Percentiles rank a stretch among this genome's conserved stretches.
Evolutionary conservation across 2,113 vertebrate genomes (phyloP).

Genomic region (Nesoenas mayeri): DNA sequence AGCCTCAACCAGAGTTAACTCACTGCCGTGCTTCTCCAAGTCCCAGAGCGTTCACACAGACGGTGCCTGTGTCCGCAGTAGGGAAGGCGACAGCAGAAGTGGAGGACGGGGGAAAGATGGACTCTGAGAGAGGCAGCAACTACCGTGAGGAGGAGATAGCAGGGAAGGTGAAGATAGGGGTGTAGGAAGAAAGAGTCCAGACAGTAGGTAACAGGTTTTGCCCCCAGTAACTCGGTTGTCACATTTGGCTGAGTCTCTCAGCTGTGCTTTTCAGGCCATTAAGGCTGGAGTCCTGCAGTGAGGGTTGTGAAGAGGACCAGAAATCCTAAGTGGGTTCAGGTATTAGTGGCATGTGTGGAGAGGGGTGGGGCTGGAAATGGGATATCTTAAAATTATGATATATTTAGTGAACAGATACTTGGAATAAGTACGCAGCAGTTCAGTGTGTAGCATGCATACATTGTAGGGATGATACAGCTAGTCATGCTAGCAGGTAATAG

Average conservation of each 20-base stretch:
- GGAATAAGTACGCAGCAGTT: not conserved
- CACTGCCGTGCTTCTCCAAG: not conserved
- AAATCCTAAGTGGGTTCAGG: not conserved
- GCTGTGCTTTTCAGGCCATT: not conserved
- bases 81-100: not conserved
- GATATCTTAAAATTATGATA: not conserved
- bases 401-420: not conserved
- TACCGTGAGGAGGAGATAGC: not conserved
- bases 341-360: not conserved
- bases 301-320: not conserved
- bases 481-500: no score
- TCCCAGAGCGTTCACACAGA: not conserved
- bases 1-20: not conserved
- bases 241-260: not conserved
- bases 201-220: not conserved
- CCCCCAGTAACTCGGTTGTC: not conserved
- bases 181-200: not conserved
- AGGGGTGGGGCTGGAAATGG: not conserved
- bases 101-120: not conserved
- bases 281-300: not conserved
- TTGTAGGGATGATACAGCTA: not conserved
- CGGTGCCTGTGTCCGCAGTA: not conserved
- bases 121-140: not conserved
- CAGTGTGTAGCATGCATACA: not conserved
- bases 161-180: not conserved